phyloP scores from a whole-genome alignment of 1,140 invertebrate genomes.

The Samia ricini region DNA sequence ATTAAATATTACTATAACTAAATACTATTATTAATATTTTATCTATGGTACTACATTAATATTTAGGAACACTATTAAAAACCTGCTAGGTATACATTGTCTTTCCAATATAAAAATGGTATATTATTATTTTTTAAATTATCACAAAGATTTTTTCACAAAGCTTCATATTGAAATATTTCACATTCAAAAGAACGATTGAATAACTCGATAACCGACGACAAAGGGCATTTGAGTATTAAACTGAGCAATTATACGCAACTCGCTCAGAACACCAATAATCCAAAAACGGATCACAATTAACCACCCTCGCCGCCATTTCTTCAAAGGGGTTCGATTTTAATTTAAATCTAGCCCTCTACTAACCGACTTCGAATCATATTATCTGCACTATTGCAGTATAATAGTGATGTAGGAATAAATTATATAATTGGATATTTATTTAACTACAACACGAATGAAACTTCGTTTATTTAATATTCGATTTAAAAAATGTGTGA shows the following conservation, averaged over 20 bases:
- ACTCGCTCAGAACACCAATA: slow-evolving; percentile 50
- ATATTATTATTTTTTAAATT: neutral
- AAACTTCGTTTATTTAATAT: neutral
- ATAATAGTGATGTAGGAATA: neutral
- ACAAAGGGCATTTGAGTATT: slow-evolving; percentile 45
- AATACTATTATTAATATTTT: too few species aligned
- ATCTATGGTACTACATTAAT: too few species aligned
- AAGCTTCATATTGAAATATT: neutral
- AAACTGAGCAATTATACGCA: slow-evolving; percentile 56
- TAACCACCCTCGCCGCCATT: slow-evolving; percentile 51
- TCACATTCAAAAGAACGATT: neutral
- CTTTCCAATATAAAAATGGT: neutral
- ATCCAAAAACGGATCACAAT: slow-evolving; percentile 59
- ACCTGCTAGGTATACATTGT: too few species aligned
- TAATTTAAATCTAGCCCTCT: slow-evolving; percentile 64
- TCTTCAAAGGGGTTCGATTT: slow-evolving; percentile 59
- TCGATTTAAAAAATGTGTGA: neutral
- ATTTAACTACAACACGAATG: neutral
- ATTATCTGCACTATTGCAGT: neutral
- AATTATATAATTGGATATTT: neutral
- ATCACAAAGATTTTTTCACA: neutral
- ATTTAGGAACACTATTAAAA: too few species aligned
- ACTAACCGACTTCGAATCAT: neutral
- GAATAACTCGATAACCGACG: slow-evolving; percentile 45
- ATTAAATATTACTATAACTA: too few species aligned